Percentiles rank a stretch among this genome's conserved stretches.
These are phyloP conservation scores for Lycaena phlaeas DNA, from an alignment of 2,888 invertebrate species.

Conservation along the genomic window DNA sequence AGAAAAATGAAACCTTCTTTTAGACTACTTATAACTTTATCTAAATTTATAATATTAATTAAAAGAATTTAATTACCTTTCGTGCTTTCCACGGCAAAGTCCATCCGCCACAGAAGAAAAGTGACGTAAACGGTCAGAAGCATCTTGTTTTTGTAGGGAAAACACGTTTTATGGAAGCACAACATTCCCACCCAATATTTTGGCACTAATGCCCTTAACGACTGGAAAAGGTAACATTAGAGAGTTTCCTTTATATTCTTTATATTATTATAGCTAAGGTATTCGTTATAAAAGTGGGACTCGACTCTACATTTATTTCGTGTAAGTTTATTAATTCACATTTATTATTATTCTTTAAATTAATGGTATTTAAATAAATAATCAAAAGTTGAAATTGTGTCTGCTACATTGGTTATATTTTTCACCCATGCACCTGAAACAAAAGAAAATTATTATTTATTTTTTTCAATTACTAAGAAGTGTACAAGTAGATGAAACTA, in stretches of 20 bases:
- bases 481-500: too few relatives aligned
- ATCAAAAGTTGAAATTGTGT: not conserved
- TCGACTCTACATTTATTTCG: too few relatives aligned
- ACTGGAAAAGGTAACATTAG: constrained; percentile 52
- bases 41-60: too few relatives aligned
- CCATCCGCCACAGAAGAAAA: constrained; percentile 58
- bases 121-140: constrained; percentile 49
- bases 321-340: too few relatives aligned
- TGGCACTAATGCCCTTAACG: constrained; percentile 45
- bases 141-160: constrained; percentile 50
- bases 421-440: not conserved
- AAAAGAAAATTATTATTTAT: not conserved
- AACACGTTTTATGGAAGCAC: constrained; percentile 51
- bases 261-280: too few relatives aligned
- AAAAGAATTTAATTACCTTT: constrained; percentile 44
- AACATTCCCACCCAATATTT: constrained; percentile 47
- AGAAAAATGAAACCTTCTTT: too few relatives aligned
- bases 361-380: not conserved
- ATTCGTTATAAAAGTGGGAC: too few relatives aligned
- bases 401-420: not conserved
- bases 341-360: too few relatives aligned
- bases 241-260: too few relatives aligned
- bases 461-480: too few relatives aligned
- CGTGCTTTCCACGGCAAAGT: constrained; percentile 59
- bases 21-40: too few relatives aligned